Percentiles rank a stretch among this genome's conserved stretches.
These are phyloP conservation scores for Brachionus sp. DNA, from an alignment of 1,140 invertebrate species.

Conservation along the genomic window DNA sequence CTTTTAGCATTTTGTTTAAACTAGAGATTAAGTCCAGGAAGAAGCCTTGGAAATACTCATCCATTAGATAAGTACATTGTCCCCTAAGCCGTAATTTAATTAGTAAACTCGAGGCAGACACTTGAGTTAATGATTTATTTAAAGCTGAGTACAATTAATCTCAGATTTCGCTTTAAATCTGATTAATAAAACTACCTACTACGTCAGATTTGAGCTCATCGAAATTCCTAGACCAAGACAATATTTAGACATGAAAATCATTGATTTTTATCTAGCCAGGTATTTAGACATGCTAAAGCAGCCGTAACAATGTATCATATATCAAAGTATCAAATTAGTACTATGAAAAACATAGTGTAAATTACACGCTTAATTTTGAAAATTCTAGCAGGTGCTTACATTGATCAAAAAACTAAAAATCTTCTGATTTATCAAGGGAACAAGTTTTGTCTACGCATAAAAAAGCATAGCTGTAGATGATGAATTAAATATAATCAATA, in stretches of 20 bases:
- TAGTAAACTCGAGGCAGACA: conserved; percentile 25
- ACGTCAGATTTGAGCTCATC: background rate
- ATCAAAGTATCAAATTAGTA: background rate
- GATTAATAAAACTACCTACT: background rate
- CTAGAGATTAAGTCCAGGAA: background rate
- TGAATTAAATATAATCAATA: background rate
- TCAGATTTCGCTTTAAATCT: conserved; percentile 25
- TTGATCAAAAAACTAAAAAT: background rate
- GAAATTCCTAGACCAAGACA: background rate
- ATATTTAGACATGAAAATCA: background rate
- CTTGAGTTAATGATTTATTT: conserved; percentile 25
- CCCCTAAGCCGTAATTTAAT: conserved; percentile 34
- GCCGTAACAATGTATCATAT: background rate
- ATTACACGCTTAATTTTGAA: background rate
- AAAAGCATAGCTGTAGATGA: background rate
- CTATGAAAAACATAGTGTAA: background rate
- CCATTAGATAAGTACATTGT: conserved; percentile 10
- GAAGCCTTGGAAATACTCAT: conserved; percentile 11
- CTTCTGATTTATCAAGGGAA: background rate
- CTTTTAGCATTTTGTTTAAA: conserved; percentile 1
- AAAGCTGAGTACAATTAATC: background rate
- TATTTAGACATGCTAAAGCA: conserved; percentile 2
- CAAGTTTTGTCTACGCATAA: background rate
- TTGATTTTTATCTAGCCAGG: background rate
- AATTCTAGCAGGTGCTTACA: background rate